phyloP scores from a whole-genome alignment of 1,140 invertebrate genomes.

The Campoletis sonorensis region DNA sequence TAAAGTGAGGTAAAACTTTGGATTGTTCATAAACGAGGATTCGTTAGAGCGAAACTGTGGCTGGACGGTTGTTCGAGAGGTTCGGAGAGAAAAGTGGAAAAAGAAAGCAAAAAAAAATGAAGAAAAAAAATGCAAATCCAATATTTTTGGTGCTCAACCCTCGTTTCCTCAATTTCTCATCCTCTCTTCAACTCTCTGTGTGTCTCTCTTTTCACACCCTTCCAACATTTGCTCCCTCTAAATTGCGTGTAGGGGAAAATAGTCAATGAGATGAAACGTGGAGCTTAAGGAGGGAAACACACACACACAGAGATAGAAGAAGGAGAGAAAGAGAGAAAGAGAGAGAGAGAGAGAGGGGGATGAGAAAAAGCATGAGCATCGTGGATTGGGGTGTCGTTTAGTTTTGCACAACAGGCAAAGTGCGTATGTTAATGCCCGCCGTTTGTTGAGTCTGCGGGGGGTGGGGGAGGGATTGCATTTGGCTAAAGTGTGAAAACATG shows the following conservation, averaged over 20 bases:
- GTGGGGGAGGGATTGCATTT: slow-evolving; percentile 4
- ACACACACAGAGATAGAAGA: neutral
- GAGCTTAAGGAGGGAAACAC: neutral
- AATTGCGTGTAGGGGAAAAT: slow-evolving; percentile 45
- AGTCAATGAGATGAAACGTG: slow-evolving; percentile 28
- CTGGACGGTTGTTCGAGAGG: slow-evolving; percentile 1
- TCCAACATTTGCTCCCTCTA: slow-evolving; percentile 30
- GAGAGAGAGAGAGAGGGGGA: neutral
- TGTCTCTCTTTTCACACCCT: slow-evolving; percentile 23
- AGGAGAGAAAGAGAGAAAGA: neutral
- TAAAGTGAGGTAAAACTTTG: neutral
- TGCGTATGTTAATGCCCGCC: slow-evolving; percentile 12
- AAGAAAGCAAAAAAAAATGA: neutral
- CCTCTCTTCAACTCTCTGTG: neutral
- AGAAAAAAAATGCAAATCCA: slow-evolving; percentile 8
- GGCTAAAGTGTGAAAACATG: slow-evolving; percentile 15
- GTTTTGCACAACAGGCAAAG: neutral
- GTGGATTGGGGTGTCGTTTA: slow-evolving; percentile 28
- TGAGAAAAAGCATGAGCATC: slow-evolving; percentile 18
- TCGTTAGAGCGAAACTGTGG: slow-evolving; percentile 32
- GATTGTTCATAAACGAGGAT: slow-evolving; percentile 22
- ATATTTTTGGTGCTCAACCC: slow-evolving; percentile 21
- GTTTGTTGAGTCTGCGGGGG: neutral
- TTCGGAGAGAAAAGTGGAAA: slow-evolving; percentile 36
- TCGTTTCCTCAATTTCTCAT: neutral